Evolutionary conservation across 2,797 vertebrate genomes (phyloP), one percentile per base, ranked within the genome.

Genomic region (Gambusia yucatana): DNA sequence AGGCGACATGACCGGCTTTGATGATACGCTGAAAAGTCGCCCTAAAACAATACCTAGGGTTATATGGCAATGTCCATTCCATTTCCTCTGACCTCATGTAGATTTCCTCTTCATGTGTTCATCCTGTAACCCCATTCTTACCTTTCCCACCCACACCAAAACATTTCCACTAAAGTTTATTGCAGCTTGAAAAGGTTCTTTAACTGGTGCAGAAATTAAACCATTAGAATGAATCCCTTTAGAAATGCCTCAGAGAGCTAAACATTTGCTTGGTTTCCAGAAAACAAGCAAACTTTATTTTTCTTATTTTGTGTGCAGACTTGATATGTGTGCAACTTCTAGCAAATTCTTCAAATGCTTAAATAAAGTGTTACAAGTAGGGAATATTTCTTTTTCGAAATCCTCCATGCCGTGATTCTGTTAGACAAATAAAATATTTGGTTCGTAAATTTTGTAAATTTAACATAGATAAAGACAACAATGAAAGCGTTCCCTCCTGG

Each of bases 81-180:
- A 75, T 81, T 92, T 94, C 93, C 94, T 83, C 73, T 86, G 73
- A 36, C 84, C 83, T 90, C 75, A 87, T 79, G 84, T 89, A 80
- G 84, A 88, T 86, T 90, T 93, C 92, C 92, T 89, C 78, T 65
- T 76, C 52, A 30, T 61, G 63, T 77, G 87, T 75, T 82, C 88
- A 87, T 88, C 86, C 90, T 86, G 77, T 85, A 74, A 71, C 76
- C 88, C 47, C 88, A 77, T 28, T 83, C 87, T 88, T 86, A 65
- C 89, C 50, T 70, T 82, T 91, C 87, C 81, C 61, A 47, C 89
- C 86, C 81, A 82, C 8, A 43, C 76, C 85, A 88, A 85, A 82
- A 90, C 83, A 82, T 91, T 91, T 91, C 89, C 85, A 82, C 80
- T 87, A 50, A 52, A 78, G 59, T 87, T 75, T n/a, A 36, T 74